A percentile compares a stretch with the other conserved stretches of the same genome.
Evolutionary conservation across 1,140 invertebrate species (phyloP).

Genomic region (Drosophila sulfurigaster): DNA sequence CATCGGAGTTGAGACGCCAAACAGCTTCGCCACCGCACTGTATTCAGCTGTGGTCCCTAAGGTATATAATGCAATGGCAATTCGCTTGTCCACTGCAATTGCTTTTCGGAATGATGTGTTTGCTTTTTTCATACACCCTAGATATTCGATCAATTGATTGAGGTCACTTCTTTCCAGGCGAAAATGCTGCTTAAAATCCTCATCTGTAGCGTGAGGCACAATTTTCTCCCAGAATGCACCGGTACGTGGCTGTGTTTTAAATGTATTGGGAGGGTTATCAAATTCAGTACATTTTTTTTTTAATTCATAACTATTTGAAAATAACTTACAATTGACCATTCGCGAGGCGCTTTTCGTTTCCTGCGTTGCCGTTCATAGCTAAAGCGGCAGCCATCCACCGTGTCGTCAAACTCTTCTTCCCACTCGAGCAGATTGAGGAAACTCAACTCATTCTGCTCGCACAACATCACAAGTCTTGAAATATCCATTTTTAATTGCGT

Average conservation of each 20-base stretch:
- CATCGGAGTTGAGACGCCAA: not conserved
- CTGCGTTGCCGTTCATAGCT: not conserved
- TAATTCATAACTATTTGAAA: not conserved
- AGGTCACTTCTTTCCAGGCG: not conserved
- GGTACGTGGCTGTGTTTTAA: not conserved
- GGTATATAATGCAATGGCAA: not conserved
- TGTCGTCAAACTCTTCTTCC: constrained; percentile 2
- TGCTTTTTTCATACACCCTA: not conserved
- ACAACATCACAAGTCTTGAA: not conserved
- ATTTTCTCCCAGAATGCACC: not conserved
- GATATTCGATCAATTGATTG: not conserved
- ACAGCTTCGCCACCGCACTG: not conserved
- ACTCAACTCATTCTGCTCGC: not conserved
- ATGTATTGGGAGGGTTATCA: not conserved
- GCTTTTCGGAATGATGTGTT: not conserved
- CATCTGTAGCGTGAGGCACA: not conserved
- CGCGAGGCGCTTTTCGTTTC: not conserved
- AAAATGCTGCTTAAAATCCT: not conserved
- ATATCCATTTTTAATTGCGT: not conserved
- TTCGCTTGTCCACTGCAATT: not conserved
- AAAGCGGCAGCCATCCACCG: not conserved
- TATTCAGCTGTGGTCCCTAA: not conserved
- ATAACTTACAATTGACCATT: not conserved
- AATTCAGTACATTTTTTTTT: not conserved
- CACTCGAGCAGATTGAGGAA: constrained; percentile 1